These are phyloP conservation scores for Ailuropoda melanoleuca DNA, from an alignment of 2,113 vertebrate species.

Conservation along the genomic window DNA sequence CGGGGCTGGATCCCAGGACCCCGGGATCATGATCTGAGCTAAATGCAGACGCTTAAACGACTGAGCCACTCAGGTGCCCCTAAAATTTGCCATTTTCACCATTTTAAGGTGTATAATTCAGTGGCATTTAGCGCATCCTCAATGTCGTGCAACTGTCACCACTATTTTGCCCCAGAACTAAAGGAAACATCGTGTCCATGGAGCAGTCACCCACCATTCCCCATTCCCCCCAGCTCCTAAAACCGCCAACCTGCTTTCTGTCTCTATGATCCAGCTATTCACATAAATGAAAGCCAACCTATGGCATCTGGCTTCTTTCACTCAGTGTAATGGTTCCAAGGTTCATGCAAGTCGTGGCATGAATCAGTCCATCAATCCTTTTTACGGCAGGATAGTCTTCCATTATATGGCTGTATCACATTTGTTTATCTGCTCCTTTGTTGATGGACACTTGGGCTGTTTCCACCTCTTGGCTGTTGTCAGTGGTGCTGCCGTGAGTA, in stretches of 20 bases:
- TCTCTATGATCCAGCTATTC: neutral
- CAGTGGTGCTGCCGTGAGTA: neutral
- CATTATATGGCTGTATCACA: neutral
- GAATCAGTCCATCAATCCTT: neutral
- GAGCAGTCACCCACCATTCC: neutral
- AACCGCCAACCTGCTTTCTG: neutral
- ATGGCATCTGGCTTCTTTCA: neutral
- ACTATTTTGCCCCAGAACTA: neutral
- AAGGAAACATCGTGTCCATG: neutral
- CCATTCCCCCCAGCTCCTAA: neutral
- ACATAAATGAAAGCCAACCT: neutral
- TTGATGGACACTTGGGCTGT: neutral
- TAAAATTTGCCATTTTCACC: neutral
- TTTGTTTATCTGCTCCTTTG: neutral
- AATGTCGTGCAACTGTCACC: neutral
- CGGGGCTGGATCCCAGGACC: neutral
- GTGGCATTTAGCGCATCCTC: neutral
- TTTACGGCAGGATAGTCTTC: neutral
- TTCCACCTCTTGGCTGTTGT: neutral
- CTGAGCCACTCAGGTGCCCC: neutral
- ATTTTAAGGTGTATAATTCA: neutral
- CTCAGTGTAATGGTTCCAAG: neutral
- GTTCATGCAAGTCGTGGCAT: neutral
- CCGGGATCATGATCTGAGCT: neutral
- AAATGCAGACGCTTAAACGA: neutral